Evolutionary conservation across 2,113 vertebrate species (phyloP), one percentile per base, ranked within the genome.

Genomic region (Chaetodon trifascialis): DNA sequence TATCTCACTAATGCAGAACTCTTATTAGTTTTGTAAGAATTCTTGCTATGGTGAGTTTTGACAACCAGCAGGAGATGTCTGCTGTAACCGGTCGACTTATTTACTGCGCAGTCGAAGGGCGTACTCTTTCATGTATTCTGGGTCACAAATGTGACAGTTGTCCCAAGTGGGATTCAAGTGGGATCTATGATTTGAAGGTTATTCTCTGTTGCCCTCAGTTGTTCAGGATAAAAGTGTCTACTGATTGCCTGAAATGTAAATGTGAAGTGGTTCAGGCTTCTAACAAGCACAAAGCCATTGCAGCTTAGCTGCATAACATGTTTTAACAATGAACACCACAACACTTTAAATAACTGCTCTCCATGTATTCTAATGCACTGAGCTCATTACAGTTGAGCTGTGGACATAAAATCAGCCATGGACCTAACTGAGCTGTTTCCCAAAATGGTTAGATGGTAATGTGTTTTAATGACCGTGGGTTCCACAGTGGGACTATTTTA

Each of bases 161-260:
- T 73, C n/a, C 49, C 2, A 34, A 40, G 38, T 65, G 55, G 17
- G 64, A 69, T 30, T 30, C 30, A 30, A 30, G 30, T 30, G 30
- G 30, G 38, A 40, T 66, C 34, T 52, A 25, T 10, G 12, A 76
- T 82, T 79, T 63, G 15, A 76, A 62, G 70, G 30, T 75, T 40
- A 21, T 59, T 65, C 54, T 65, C 23, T 17, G 36, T 59, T 73
- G 17, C 72, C 19, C 36, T 76, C 47, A 68, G 58, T 71, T 60
- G 17, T 72, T 66, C 25, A 30, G 68, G 49, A 82, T 79, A 62
- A 68, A 82, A 68, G 55, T 59, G 34, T 55, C 51, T 69, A 34
- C 21, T 83, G n/a, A 87, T 73, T 51, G 58, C 23, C 34, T 74
- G 25, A 60, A 83, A 76, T 80, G 67, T 71, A 73, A 54, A 87